Conservation (phyloP, 2,113 vertebrate species). For the Ondatra zibethicus region DNA sequence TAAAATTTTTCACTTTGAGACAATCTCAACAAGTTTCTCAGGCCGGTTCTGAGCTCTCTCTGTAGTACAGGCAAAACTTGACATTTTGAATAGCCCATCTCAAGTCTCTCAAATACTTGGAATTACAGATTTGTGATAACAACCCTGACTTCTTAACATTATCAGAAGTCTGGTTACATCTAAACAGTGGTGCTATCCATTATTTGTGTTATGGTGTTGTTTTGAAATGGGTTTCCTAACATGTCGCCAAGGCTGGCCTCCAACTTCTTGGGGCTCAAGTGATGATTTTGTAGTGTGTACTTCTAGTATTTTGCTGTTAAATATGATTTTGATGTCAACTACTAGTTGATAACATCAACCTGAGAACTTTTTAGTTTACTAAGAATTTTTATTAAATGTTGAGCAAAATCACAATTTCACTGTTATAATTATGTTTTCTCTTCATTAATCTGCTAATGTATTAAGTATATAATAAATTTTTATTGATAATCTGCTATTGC, state of each 20-base stretch:
- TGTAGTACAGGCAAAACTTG: neutral
- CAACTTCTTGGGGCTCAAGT: neutral
- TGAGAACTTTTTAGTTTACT: conserved; percentile 3
- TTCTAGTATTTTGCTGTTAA: conserved; percentile 32
- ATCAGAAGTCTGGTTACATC: neutral
- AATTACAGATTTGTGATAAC: neutral
- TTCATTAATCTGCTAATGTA: conserved; percentile 14
- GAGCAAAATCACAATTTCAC: conserved; percentile 8
- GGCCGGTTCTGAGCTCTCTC: neutral
- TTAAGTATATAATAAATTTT: conserved; percentile 21
- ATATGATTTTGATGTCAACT: neutral
- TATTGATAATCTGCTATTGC: neutral
- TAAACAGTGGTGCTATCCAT: neutral
- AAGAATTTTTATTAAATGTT: neutral
- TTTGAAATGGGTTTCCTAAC: neutral
- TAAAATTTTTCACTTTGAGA: neutral
- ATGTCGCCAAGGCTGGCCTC: too few species aligned
- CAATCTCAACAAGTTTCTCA: neutral
- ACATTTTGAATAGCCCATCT: neutral
- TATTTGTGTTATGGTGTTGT: neutral
- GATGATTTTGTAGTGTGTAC: neutral
- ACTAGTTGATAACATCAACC: neutral
- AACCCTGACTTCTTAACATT: neutral
- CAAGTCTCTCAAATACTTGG: neutral
- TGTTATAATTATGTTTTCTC: neutral